phyloP scores from a whole-genome alignment of 2,888 invertebrate species.

The Spilarctia lutea region DNA sequence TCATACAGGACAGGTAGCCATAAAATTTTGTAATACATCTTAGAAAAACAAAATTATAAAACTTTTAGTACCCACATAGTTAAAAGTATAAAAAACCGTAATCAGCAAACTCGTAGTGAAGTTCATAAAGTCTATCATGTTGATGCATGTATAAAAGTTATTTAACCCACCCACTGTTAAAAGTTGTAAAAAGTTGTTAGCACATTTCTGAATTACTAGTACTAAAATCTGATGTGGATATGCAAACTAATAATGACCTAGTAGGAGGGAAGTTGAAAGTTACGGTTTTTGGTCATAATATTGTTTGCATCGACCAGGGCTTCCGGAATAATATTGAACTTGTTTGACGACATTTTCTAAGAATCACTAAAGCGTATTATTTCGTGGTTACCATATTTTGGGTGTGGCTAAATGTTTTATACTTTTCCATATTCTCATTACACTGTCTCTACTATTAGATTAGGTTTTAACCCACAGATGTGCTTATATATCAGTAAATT shows the following conservation, averaged over 20 bases:
- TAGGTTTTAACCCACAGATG: no score
- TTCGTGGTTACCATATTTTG: slow-evolving; percentile 7
- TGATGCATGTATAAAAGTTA: slow-evolving; percentile 1
- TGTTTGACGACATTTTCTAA: slow-evolving; percentile 26
- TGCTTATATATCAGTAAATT: no score
- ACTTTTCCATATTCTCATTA: not conserved
- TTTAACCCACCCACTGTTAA: not conserved
- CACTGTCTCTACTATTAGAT: no score
- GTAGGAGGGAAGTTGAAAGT: not conserved
- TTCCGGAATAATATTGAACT: slow-evolving; percentile 6
- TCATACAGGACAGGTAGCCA: no score
- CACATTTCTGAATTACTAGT: not conserved
- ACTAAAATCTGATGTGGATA: not conserved
- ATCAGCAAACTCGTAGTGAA: slow-evolving; percentile 5
- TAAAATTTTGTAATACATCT: no score
- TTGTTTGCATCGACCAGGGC: slow-evolving; percentile 3
- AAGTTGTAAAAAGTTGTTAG: not conserved
- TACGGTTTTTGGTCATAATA: slow-evolving; percentile 20
- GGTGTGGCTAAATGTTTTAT: not conserved
- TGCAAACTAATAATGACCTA: slow-evolving; percentile 8
- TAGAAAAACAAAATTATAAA: no score
- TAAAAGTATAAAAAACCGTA: slow-evolving; percentile 13
- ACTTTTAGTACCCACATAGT: no score
- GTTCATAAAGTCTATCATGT: slow-evolving; percentile 11
- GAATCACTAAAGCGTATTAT: slow-evolving; percentile 11